Base-by-base conservation (phyloP, 53 echinoderm and acorn worm species). In the Crossaster papposus region DNA sequence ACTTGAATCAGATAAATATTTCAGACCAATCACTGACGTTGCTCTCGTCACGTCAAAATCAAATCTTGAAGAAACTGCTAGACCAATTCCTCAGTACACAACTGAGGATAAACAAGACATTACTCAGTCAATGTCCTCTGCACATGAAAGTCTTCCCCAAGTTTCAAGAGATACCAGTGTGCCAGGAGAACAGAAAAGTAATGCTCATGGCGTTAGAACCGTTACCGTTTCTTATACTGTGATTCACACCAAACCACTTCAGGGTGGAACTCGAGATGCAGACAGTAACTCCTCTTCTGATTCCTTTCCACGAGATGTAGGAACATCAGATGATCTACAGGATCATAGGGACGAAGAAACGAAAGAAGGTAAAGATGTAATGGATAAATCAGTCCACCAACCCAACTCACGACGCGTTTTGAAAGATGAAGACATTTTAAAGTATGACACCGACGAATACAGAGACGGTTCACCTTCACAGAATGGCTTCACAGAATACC, bases 181-280 rank as follows among this genome's bases (percentile, higher is more conserved):
- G 51, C 28, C 83, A 20, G 11, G 30, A 54, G 81, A 74, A 74
- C 35, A 74, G 22, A 36, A 74, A 52, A 82, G 26, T 17, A 83
- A 70, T 22, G 3, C 50, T 17, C 32, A 37, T 4, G 83, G 30
- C 37, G 44, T 83, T 68, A 30, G n/a, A 11, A 30, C 85, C 52
- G 85, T 85, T 2, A 85, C 85, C 5, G 72, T 85, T 17, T 72
- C 85, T 4, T 85, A 85, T 22, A 85, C 85, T 11, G 85, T 85
- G 54, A 85, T 85, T 85, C 85, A 85, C 53, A 85, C 85, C 30
- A 85, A 30, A 32, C 52, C 71, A 31, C 53, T 37, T 10, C 53
- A 20, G 18, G 72, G 22, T 23, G 72, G 44, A 32, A 51, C 72
- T 15, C 52, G 54, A 3, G n/a, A 85, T 26, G 73, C 11, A 85